Percentiles rank a stretch among this genome's conserved stretches.
These are phyloP conservation scores for Glossophaga mutica DNA, from an alignment of 2,797 vertebrate species.

Conservation along the genomic window DNA sequence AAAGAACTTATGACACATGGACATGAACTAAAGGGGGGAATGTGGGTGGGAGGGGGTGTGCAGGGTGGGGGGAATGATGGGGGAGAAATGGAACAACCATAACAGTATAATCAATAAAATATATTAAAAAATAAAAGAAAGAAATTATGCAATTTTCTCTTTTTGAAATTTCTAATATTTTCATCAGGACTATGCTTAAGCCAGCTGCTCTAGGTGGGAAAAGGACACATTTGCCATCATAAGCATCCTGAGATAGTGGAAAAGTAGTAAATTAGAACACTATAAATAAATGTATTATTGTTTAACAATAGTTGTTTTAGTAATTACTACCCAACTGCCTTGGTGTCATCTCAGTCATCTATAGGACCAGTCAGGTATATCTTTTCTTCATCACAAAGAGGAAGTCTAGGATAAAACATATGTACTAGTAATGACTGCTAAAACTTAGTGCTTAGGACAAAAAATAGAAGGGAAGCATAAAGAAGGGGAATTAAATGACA, in stretches of 20 bases:
- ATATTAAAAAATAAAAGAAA: background rate
- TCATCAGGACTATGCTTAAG: background rate
- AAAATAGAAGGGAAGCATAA: background rate
- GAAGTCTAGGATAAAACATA: background rate
- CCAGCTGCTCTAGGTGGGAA: background rate
- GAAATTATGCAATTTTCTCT: background rate
- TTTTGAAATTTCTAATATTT: background rate
- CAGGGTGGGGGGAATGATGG: no score
- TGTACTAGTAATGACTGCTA: background rate
- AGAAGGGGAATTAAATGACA: background rate
- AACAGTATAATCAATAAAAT: no score
- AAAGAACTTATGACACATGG: no score
- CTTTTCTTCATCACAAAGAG: background rate
- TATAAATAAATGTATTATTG: background rate
- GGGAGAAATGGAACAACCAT: no score
- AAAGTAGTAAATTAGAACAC: constrained; percentile 3
- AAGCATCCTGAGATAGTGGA: background rate
- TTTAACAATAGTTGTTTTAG: background rate
- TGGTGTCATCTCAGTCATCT: background rate
- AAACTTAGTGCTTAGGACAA: background rate
- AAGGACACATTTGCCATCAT: background rate
- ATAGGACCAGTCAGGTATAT: background rate
- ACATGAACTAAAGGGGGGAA: no score
- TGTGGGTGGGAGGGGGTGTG: no score
- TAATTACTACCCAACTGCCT: background rate